Evolutionary conservation across 1,140 invertebrate genomes (phyloP).

Genomic region (Chelonus insularis): DNA sequence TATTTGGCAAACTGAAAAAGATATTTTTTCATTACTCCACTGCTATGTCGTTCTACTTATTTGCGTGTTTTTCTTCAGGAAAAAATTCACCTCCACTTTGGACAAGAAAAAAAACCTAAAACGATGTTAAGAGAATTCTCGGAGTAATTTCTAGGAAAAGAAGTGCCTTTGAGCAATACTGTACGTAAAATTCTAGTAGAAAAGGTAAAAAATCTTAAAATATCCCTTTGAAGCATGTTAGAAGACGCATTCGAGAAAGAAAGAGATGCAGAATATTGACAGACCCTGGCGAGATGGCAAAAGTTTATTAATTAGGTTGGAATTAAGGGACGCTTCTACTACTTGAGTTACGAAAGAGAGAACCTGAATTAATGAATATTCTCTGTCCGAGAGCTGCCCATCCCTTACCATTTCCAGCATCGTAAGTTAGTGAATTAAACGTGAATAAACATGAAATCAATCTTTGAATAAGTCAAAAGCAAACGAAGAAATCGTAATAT

Average conservation of each 20-base stretch:
- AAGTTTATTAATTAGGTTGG: slow-evolving; percentile 55
- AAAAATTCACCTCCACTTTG: neutral
- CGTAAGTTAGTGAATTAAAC: slow-evolving; percentile 6
- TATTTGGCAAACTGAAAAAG: neutral
- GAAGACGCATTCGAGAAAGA: neutral
- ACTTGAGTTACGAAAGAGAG: neutral
- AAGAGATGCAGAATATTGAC: slow-evolving; percentile 1
- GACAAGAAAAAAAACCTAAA: neutral
- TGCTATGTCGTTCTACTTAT: too few species aligned
- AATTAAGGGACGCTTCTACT: slow-evolving; percentile 40
- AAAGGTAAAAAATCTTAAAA: neutral
- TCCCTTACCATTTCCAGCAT: too few species aligned
- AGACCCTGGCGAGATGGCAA: slow-evolving; percentile 44
- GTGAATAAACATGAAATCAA: slow-evolving; percentile 11
- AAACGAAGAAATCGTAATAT: too few species aligned
- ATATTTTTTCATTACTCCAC: too few species aligned
- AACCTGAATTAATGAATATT: slow-evolving; percentile 2
- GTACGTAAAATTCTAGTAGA: neutral
- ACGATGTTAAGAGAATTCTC: neutral
- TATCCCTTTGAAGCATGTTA: neutral
- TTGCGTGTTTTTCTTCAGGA: too few species aligned
- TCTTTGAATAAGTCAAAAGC: slow-evolving; percentile 8
- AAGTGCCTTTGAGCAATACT: neutral
- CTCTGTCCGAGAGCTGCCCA: too few species aligned
- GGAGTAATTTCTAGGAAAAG: neutral